Base-by-base conservation (phyloP, 2,888 invertebrate genomes). In the Dolichopus griseipennis region DNA sequence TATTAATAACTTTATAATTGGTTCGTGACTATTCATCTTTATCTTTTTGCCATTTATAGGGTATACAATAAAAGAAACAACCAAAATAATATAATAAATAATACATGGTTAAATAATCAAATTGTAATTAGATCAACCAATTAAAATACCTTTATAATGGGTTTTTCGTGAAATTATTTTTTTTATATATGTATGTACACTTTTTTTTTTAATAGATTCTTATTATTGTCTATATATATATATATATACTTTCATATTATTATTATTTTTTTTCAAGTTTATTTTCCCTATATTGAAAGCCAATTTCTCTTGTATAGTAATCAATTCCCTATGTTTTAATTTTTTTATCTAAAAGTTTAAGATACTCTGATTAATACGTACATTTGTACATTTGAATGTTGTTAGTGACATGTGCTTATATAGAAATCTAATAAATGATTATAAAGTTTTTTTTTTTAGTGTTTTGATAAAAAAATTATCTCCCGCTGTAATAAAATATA, bases 41-140 rank as follows among this genome's bases (percentile, higher is more conserved):
- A 52, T 52, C 15, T 52, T 52, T 18, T 27, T 27, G 2, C 5
- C 27, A 27, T 27, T 52, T 52, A 15, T 52, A 18, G 2, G 52
- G n/a, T n/a, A n/a, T n/a, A 52, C 52, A 52, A 52, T 6, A 52
- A 52, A 3, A 6, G n/a, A 52, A 18, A 52, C 9, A 18, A 52
- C 4, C 1, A 18, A 7, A 18, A 52, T 2, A 52, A n/a, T 15
- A 43, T 41, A 41, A 41, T 9, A 41, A 41, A 41, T 41, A 41
- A 41, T 41, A 41, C 41, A 41, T 15, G 18, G 52, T 52, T 52
- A 52, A 52, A 52, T 52, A 52, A 52, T 52, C 52, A 52, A 52
- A 52, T 52, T 52, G 52, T 52, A 52, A 52, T 52, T 52, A 52
- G 52, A 52, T 52, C 52, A 52, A 52, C 18, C 52, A 52, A 52